Percentiles rank a stretch among this genome's conserved stretches.
Conservation (phyloP, 2,113 vertebrate genomes). For the Crotalus horridus region DNA sequence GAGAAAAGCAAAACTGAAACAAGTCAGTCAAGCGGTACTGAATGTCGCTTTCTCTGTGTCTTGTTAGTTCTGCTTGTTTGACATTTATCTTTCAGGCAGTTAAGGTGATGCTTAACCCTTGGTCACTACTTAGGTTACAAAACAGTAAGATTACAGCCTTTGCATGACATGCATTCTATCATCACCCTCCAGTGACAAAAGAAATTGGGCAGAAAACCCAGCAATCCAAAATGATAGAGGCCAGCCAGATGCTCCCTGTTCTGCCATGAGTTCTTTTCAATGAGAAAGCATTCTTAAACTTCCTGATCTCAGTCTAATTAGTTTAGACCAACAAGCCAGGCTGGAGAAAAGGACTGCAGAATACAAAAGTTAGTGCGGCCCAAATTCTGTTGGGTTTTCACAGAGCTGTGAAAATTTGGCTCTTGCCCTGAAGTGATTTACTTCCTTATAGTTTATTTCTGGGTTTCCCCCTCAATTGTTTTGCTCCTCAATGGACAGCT, state of each 20-base stretch:
- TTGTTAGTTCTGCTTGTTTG: conserved; percentile 22
- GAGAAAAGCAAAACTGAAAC: not conserved
- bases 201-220: conserved; percentile 1
- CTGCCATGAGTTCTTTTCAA: not conserved
- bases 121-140: conserved; percentile 34
- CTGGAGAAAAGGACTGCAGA: not conserved
- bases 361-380: not conserved
- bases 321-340: not conserved
- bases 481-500: too few species aligned
- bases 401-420: not conserved
- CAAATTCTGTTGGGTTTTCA: not conserved
- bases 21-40: not conserved
- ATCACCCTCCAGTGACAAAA: not conserved
- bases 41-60: not conserved
- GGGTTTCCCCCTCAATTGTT: too few species aligned
- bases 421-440: not conserved
- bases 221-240: rapidly evolving
- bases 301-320: rapidly evolving
- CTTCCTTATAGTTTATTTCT: too few species aligned
- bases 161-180: conserved; percentile 10
- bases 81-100: not conserved
- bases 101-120: conserved; percentile 6
- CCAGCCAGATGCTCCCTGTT: not conserved
- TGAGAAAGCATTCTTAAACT: conserved; percentile 5
- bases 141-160: conserved; percentile 30